phyloP scores from a whole-genome alignment of 2,888 invertebrate genomes.

The Caenorhabditis sp. region DNA sequence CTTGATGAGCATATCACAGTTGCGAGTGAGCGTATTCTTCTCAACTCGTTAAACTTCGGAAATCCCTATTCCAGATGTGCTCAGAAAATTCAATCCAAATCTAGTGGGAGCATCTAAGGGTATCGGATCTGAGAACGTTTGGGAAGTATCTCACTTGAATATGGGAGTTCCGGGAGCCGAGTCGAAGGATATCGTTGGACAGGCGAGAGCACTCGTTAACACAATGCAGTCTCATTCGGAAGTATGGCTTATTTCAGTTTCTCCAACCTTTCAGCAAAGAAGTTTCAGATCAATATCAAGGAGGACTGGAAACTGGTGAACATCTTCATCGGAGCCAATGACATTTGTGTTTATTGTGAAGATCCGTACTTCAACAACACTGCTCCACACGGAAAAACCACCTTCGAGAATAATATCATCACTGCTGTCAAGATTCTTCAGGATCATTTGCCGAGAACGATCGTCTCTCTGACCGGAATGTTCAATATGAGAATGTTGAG shows the following conservation, averaged over 20 bases:
- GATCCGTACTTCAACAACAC: slow-evolving; percentile 63
- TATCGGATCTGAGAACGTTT: slow-evolving; percentile 71
- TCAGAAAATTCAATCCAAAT: slow-evolving; percentile 88
- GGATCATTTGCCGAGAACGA: slow-evolving; percentile 71
- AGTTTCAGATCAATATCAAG: slow-evolving; percentile 68
- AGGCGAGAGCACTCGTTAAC: slow-evolving; percentile 71
- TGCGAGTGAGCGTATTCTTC: slow-evolving; percentile 58
- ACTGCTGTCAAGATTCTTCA: slow-evolving; percentile 71
- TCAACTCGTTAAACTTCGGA: background rate
- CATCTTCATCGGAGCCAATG: slow-evolving; percentile 79
- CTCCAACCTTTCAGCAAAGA: background rate
- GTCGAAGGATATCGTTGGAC: slow-evolving; percentile 68
- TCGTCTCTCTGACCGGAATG: slow-evolving; percentile 75
- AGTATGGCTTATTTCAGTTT: slow-evolving; percentile 21
- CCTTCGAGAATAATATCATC: slow-evolving; percentile 68
- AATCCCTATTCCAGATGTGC: slow-evolving; percentile 85
- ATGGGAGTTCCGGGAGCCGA: slow-evolving; percentile 73
- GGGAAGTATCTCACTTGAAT: slow-evolving; percentile 71
- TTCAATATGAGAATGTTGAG: slow-evolving; percentile 74
- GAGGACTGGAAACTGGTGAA: slow-evolving; percentile 79
- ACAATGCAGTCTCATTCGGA: slow-evolving; percentile 71
- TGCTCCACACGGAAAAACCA: slow-evolving; percentile 60
- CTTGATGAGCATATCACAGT: slow-evolving; percentile 73
- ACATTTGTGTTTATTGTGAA: slow-evolving; percentile 76
- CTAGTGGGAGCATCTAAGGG: slow-evolving; percentile 85